phyloP scores from a whole-genome alignment of 1,140 invertebrate genomes.

The Apis laboriosa region DNA sequence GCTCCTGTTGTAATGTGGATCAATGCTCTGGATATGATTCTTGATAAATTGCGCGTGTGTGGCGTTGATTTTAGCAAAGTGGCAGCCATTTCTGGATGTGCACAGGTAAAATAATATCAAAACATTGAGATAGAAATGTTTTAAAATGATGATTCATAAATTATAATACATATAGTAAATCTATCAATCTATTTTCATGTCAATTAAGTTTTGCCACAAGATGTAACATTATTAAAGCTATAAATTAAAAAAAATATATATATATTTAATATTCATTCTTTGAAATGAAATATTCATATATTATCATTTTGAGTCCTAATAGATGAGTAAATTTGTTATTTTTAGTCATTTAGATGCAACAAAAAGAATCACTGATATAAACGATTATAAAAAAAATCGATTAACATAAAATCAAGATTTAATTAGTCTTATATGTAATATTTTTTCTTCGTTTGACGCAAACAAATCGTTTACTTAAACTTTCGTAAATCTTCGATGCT shows the following conservation, averaged over 20 bases:
- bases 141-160: neutral
- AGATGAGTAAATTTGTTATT: neutral
- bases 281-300: neutral
- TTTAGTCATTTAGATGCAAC: neutral
- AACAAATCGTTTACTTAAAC: neutral
- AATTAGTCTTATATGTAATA: neutral
- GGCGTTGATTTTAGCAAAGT: constrained; percentile 92
- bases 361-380: neutral
- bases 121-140: neutral
- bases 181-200: neutral
- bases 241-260: neutral
- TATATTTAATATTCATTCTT: neutral
- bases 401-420: neutral
- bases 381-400: neutral
- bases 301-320: neutral
- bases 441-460: neutral
- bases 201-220: neutral
- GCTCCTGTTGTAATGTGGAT: constrained; percentile 96
- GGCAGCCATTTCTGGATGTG: constrained; percentile 92
- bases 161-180: neutral
- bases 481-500: neutral
- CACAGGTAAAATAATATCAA: constrained; percentile 85
- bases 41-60: constrained; percentile 90
- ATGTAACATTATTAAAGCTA: neutral
- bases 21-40: constrained; percentile 94